Evolutionary conservation across 2,113 vertebrate species (phyloP), one percentile per base, ranked within the genome.

Genomic region (Dasyprocta punctata): DNA sequence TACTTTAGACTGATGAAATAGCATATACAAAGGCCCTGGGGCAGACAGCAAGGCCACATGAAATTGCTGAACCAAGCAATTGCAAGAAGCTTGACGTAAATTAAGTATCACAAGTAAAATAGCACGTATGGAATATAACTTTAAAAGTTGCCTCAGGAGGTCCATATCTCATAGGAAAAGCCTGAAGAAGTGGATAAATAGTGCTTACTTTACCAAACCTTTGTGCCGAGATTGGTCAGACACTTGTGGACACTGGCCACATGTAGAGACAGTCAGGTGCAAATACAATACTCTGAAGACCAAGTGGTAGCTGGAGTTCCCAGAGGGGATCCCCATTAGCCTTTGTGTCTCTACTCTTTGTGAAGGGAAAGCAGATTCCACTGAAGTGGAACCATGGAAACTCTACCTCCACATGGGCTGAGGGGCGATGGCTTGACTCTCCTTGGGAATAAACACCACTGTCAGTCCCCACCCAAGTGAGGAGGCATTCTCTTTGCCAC

Each of bases 401-500:
- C 22, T 14, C 28, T 77, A 49, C 13, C 36, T 52, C 9, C 56
- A 33, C 3, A 7, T 16, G 67, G 54, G 19, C 82, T 71, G 63
- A 81, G 52, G 89, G 11, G 8, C 38, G 36, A 26, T 86, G 47
- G 61, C 30, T 24, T 0, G 0, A 14, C n/a, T 67, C 56, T 54
- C 19, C 93, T 58, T 1, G 4, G 67, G 24, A 89, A 71, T 36
- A 89, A 33, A 26, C 54, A 26, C 3, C 0, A 1, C 81, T 67
- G 11, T 86, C 81, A 92, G 78, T 44, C 89, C 69, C 82, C 92
- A 56, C 67, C 78, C 56, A 0, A 67, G 93, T 36, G 54, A 47
- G 65, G 96, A 92, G 71, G 36, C 78, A 94, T 82, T 90, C 75
- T 91, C 41, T 85, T 73, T 38, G 65, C 58, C 36, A 26, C n/a